Evolutionary conservation across 2,113 vertebrate species (phyloP).

Genomic region (Grantiella picta): DNA sequence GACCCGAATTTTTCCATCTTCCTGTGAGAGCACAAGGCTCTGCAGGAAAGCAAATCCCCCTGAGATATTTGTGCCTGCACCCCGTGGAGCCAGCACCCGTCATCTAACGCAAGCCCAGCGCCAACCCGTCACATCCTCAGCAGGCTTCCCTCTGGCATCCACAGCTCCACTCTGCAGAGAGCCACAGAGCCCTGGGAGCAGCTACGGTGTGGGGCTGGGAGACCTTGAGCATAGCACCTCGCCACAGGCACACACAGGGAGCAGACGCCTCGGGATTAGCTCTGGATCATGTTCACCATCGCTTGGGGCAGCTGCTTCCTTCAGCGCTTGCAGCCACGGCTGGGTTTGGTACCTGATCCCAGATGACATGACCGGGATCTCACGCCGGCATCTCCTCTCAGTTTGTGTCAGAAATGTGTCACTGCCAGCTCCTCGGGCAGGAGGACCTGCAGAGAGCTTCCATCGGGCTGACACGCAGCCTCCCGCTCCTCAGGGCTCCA

Average conservation of each 20-base stretch:
- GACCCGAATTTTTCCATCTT: conserved; percentile 25
- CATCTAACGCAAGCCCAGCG: not conserved
- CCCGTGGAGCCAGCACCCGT: not conserved
- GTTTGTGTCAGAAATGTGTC: conserved; percentile 37
- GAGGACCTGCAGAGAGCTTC: conserved; percentile 28
- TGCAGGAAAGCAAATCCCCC: not conserved
- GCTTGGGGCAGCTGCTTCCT: conserved; percentile 6
- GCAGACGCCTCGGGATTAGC: not conserved
- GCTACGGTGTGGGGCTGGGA: not conserved
- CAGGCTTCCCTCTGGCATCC: not conserved
- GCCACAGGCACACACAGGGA: not conserved
- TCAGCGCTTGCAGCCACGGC: not conserved
- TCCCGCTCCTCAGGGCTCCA: not conserved
- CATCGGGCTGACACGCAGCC: not conserved
- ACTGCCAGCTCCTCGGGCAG: not conserved
- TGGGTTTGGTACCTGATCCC: conserved; percentile 45
- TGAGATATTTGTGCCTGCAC: not conserved
- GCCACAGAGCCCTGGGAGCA: not conserved
- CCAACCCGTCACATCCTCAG: not conserved
- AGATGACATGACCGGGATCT: conserved; percentile 43
- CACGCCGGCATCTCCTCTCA: not conserved
- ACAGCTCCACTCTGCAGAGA: not conserved
- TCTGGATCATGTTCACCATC: not conserved
- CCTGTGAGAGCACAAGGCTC: conserved; percentile 11
- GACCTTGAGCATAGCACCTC: not conserved